phyloP scores from a whole-genome alignment of 2,888 invertebrate genomes.

The Rapana venosa region DNA sequence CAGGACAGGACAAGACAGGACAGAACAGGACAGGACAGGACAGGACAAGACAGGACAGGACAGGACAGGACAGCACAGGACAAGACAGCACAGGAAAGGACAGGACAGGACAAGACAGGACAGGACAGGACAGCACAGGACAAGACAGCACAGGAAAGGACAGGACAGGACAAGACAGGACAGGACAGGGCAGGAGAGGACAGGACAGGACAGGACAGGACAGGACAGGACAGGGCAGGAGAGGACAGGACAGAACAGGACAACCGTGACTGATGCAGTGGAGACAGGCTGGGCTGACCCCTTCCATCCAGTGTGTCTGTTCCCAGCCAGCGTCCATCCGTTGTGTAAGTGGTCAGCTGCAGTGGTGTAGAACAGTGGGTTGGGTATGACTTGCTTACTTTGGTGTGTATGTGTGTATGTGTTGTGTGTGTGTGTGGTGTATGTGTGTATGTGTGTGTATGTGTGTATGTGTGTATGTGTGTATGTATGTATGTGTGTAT shows the following conservation, averaged over 20 bases:
- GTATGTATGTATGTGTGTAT: too few species aligned
- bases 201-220: not conserved
- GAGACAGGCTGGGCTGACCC: too few species aligned
- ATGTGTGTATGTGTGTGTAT: too few species aligned
- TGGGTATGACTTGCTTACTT: too few species aligned
- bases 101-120: constrained; percentile 11
- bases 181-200: not conserved
- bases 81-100: not conserved
- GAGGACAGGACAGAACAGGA: not conserved
- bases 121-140: not conserved
- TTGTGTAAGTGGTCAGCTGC: too few species aligned
- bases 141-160: not conserved
- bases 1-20: not conserved
- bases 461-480: too few species aligned
- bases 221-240: not conserved
- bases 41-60: not conserved
- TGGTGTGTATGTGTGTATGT: too few species aligned
- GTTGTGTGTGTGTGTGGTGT: too few species aligned
- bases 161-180: not conserved
- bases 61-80: constrained; percentile 4
- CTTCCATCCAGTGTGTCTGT: too few species aligned
- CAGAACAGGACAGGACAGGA: constrained; percentile 4
- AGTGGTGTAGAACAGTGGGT: too few species aligned
- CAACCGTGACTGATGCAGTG: not conserved
- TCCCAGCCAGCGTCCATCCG: too few species aligned